Evolutionary conservation across 2,113 vertebrate genomes (phyloP).

Genomic region (Entomyzon cyanotis): DNA sequence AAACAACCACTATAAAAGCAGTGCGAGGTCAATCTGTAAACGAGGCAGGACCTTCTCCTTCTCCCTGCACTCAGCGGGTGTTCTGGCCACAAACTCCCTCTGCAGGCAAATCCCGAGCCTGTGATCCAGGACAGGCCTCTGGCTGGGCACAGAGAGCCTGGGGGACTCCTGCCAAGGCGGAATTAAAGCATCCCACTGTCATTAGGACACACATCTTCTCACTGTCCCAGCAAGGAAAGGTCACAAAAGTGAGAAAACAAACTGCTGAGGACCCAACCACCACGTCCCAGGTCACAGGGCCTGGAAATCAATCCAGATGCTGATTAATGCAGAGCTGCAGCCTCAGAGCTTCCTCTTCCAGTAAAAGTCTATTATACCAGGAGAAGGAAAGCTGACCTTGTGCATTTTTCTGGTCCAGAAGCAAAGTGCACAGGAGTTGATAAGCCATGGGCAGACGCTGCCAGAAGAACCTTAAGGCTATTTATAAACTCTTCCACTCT

Average conservation of each 20-base stretch:
- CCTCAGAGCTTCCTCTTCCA: neutral
- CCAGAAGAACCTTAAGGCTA: neutral
- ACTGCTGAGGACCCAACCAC: neutral
- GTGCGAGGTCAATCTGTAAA: neutral
- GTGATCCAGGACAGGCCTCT: neutral
- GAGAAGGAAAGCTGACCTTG: constrained; percentile 1
- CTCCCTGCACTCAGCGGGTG: neutral
- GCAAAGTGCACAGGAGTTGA: neutral
- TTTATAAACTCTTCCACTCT: neutral
- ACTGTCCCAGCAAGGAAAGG: neutral
- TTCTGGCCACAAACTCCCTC: constrained; percentile 1
- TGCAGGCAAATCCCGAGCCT: neutral
- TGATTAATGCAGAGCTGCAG: neutral
- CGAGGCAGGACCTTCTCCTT: neutral
- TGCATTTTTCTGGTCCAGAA: neutral
- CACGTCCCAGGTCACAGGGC: neutral
- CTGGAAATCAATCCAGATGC: neutral
- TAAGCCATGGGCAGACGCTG: neutral
- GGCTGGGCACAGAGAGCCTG: neutral
- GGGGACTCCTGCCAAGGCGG: neutral
- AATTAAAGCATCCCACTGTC: neutral
- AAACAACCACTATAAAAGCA: neutral
- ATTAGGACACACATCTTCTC: accelerated
- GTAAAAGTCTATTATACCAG: neutral
- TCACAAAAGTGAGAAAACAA: neutral